Percentiles rank a stretch among this genome's conserved stretches.
Evolutionary conservation across 2,888 invertebrate species (phyloP).

Genomic region (Caenorhabditis japonica): DNA sequence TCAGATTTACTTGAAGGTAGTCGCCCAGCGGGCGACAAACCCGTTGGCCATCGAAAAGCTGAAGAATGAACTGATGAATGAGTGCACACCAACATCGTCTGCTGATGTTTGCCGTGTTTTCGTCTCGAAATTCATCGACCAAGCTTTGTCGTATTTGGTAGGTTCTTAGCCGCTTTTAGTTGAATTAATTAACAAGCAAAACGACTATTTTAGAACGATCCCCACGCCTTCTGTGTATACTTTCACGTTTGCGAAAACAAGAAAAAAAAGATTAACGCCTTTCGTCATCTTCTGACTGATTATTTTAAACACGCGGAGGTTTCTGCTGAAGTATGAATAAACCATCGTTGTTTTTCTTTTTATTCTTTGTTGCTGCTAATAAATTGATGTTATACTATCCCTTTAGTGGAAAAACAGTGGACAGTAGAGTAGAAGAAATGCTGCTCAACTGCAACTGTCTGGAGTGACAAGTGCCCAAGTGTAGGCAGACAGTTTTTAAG

Average conservation of each 20-base stretch:
- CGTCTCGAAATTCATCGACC: conserved; percentile 68
- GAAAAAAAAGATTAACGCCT: conserved; percentile 66
- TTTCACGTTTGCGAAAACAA: conserved; percentile 72
- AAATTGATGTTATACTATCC: too few species aligned
- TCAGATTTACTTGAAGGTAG: conserved; percentile 63
- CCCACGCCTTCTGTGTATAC: conserved; percentile 67
- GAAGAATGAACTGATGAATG: conserved; percentile 61
- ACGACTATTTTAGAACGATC: conserved; percentile 63
- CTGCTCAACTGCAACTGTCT: too few species aligned
- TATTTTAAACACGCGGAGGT: conserved; percentile 63
- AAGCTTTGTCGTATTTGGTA: conserved; percentile 73
- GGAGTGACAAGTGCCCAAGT: too few species aligned
- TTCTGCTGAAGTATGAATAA: too few species aligned
- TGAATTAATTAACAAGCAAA: not conserved
- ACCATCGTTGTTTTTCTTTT: too few species aligned
- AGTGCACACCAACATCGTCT: conserved; percentile 70
- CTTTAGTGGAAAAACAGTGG: too few species aligned
- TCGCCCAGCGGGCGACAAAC: conserved; percentile 68
- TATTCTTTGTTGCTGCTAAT: too few species aligned
- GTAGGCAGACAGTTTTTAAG: too few species aligned
- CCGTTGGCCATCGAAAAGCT: conserved; percentile 68
- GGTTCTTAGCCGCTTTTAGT: conserved; percentile 3
- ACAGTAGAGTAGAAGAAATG: too few species aligned
- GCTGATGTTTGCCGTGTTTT: conserved; percentile 71
- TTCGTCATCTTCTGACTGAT: conserved; percentile 70